Evolutionary conservation across 2,113 vertebrate species (phyloP).

Genomic region (Myodes glareolus): DNA sequence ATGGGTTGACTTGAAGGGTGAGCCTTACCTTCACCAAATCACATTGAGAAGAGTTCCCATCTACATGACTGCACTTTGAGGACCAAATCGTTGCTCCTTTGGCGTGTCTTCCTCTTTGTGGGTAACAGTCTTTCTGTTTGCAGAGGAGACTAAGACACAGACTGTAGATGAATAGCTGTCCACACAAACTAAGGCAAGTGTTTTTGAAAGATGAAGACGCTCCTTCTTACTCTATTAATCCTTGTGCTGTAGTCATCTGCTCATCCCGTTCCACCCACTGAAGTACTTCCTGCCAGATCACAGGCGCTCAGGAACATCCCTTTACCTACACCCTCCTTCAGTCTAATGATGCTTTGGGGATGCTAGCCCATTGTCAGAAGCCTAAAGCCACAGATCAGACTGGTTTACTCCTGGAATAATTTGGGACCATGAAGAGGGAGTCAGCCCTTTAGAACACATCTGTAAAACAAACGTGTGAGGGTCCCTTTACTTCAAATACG

Average conservation of each 20-base stretch:
- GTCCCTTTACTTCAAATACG: not conserved
- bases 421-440: not conserved
- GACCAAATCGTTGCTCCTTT: not conserved
- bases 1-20: not conserved
- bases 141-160: not conserved
- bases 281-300: not conserved
- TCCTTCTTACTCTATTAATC: not conserved
- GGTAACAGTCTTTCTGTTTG: not conserved
- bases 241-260: not conserved
- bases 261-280: not conserved
- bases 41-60: not conserved
- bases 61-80: not conserved
- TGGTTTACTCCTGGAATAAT: not conserved
- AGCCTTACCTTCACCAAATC: not conserved
- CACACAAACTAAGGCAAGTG: not conserved
- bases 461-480: not conserved
- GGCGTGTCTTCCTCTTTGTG: not conserved
- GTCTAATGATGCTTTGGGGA: not conserved
- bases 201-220: not conserved
- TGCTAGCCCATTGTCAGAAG: not conserved
- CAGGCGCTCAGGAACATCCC: no score
- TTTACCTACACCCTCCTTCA: not conserved
- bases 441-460: not conserved
- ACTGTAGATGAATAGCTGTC: not conserved
- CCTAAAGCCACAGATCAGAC: not conserved